Conservation (phyloP, 2,113 vertebrate species). For the Lutjanus erythropterus region DNA sequence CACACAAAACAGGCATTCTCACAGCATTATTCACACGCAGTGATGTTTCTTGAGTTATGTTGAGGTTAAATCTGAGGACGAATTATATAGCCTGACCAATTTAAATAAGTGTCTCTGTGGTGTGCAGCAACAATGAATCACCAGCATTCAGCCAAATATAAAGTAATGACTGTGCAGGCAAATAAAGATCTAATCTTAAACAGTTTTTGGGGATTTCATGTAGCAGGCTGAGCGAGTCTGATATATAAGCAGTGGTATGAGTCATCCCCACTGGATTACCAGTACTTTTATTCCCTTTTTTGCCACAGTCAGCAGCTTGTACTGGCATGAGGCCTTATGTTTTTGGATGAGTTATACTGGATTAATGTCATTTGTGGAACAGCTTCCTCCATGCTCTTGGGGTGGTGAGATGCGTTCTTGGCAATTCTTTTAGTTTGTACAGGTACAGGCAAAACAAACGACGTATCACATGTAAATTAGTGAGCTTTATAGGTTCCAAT, state of each 20-base stretch:
- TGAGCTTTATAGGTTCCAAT: no score
- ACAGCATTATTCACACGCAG: neutral
- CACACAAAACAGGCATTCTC: neutral
- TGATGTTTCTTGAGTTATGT: conserved; percentile 20
- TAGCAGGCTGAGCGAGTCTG: conserved; percentile 21
- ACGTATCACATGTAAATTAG: neutral
- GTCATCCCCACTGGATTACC: conserved; percentile 28
- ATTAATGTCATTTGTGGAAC: conserved; percentile 3
- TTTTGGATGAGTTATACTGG: conserved; percentile 21
- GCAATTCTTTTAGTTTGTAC: neutral
- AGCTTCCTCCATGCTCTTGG: neutral
- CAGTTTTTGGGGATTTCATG: conserved; percentile 31
- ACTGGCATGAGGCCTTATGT: conserved; percentile 5
- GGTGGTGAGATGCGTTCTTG: neutral
- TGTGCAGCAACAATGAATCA: conserved; percentile 48
- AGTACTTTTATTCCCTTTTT: conserved; percentile 36
- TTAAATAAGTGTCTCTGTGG: conserved; percentile 42
- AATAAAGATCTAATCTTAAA: conserved; percentile 39
- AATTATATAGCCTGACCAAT: conserved; percentile 30
- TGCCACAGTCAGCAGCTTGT: conserved; percentile 15
- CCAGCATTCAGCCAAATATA: conserved; percentile 28
- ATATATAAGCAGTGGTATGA: conserved; percentile 40
- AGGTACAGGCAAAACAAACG: neutral
- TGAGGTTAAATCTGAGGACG: conserved; percentile 16
- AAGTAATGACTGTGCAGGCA: conserved; percentile 34